Evolutionary conservation across 2,113 vertebrate species (phyloP), one percentile per base, ranked within the genome.

Genomic region (Periophthalmodon schlosseri): DNA sequence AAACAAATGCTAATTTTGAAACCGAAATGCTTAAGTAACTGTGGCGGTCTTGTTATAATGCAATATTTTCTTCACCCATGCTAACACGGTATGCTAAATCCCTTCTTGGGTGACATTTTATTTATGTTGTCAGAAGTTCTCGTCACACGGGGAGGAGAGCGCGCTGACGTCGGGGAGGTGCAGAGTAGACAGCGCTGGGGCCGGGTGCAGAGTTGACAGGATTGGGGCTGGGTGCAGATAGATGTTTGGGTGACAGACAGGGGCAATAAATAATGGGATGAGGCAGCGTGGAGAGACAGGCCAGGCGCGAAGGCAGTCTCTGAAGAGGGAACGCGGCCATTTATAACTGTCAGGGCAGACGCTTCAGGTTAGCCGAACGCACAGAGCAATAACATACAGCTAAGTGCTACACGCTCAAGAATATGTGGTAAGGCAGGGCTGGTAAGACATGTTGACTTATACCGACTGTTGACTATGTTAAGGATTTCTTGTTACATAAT

Each of bases 281-380:
- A 68, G 68, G 79, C 77, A 72, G 88, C 64, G 74, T 81, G 85
- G 78, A 78, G 71, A 83, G 83, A 86, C 89, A 90, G 89, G 78
- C 83, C 21, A 24, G 80, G 84, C 84, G 86, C 82, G 84, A 79
- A 56, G 61, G 83, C 39, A 79, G 81, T 81, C 79, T 78, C 74
- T 74, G 47, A 83, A 88, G 73, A 80, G 82, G 80, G 85, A 88
- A 71, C 81, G 74, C 52, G n/a, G 69, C 80, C 84, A 89, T 93
- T 91, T 80, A 89, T 94, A 91, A 92, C 83, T 85, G 91, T 92
- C 88, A 87, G 33, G 24, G 79, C 71, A 82, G 77, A 88, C 82
- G 76, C 77, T 81, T 73, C 69, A 50, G 52, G 74, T 71, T 75
- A 67, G 69, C 68, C 34, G 77, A 85, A 77, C 82, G 75, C 79